Evolutionary conservation across 2,888 invertebrate species (phyloP).

Genomic region (Dynastes maya): DNA sequence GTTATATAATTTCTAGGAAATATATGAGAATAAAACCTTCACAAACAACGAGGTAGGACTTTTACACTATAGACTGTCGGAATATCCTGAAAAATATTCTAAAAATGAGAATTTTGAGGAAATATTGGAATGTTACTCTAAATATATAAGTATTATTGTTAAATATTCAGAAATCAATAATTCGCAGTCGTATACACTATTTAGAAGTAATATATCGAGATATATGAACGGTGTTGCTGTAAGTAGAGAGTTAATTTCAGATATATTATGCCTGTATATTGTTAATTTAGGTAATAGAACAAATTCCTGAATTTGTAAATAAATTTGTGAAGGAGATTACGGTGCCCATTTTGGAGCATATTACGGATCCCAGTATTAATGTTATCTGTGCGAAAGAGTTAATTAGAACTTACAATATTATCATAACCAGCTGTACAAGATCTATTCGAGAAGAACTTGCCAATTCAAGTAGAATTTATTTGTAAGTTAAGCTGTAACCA

Average conservation of each 20-base stretch:
- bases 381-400: conserved; percentile 32
- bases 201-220: conserved; percentile 22
- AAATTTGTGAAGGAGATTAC: conserved; percentile 33
- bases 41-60: not conserved
- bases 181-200: not conserved
- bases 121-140: conserved; percentile 33
- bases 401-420: conserved; percentile 24
- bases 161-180: conserved; percentile 26
- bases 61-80: conserved; percentile 24
- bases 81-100: conserved; percentile 12
- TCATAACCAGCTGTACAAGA: conserved; percentile 17
- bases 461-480: conserved; percentile 25
- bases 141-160: conserved; percentile 39
- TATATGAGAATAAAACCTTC: conserved; percentile 9
- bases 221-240: conserved; percentile 32
- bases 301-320: conserved; percentile 1
- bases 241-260: not conserved
- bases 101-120: conserved; percentile 22
- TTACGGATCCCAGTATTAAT: conserved; percentile 45
- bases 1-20: conserved; percentile 12
- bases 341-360: conserved; percentile 26
- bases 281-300: conserved; percentile 29
- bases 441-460: conserved; percentile 32
- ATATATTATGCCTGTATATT: not conserved
- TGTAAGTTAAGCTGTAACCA: conserved; percentile 26